phyloP scores from a whole-genome alignment of 2,888 invertebrate species.

The Melinaea marsaeus region DNA sequence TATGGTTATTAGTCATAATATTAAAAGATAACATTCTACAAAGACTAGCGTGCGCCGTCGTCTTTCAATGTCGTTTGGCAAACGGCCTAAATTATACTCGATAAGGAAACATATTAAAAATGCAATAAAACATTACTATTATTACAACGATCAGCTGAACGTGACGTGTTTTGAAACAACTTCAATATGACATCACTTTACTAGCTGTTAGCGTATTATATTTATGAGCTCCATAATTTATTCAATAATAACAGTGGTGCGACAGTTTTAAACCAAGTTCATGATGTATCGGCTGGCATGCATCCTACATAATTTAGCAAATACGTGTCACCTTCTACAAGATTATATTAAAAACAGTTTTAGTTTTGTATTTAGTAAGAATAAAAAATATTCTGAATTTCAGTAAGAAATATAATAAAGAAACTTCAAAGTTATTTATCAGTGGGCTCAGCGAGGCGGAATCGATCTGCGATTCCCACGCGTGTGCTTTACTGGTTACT shows the following conservation, averaged over 20 bases:
- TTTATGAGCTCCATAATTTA: constrained; percentile 25
- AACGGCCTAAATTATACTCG: constrained; percentile 3
- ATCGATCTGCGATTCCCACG: constrained; percentile 57
- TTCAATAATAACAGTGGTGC: constrained; percentile 20
- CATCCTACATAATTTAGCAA: constrained; percentile 20
- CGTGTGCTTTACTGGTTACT: constrained; percentile 72
- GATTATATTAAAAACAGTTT: not conserved
- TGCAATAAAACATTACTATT: constrained; percentile 4
- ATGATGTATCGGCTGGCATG: constrained; percentile 11
- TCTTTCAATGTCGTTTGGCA: too few relatives aligned
- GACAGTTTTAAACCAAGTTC: constrained; percentile 18
- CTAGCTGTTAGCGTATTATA: constrained; percentile 13
- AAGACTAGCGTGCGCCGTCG: too few relatives aligned
- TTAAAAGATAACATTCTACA: too few relatives aligned
- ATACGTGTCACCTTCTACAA: not conserved
- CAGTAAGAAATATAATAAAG: not conserved
- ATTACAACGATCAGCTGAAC: constrained; percentile 15
- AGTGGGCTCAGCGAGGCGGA: constrained; percentile 11
- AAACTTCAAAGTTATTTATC: constrained; percentile 8
- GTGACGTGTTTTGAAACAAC: constrained; percentile 23
- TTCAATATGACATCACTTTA: constrained; percentile 31
- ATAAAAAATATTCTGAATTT: not conserved
- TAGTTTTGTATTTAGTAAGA: not conserved
- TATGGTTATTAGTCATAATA: too few relatives aligned
- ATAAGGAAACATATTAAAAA: constrained; percentile 10